These are phyloP conservation scores for Campoplex capitator DNA, from an alignment of 2,888 invertebrate species.

Conservation along the genomic window DNA sequence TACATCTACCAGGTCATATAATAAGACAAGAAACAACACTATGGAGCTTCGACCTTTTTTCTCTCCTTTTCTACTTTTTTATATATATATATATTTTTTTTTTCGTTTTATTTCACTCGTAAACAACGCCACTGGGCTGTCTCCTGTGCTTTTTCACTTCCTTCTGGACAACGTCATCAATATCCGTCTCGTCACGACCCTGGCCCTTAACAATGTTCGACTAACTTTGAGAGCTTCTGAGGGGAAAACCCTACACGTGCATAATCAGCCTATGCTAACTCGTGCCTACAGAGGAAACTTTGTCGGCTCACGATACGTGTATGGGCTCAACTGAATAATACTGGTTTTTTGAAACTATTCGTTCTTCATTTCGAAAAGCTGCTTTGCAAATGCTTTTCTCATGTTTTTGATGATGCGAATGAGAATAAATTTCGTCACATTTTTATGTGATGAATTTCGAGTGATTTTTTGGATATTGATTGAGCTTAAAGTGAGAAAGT, in stretches of 20 bases:
- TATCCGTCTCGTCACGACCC: slow-evolving; percentile 48
- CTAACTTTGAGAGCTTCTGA: slow-evolving; percentile 8
- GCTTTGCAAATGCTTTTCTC: not conserved
- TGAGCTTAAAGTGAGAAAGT: not conserved
- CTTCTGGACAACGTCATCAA: slow-evolving; percentile 47
- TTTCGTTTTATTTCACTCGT: slow-evolving; percentile 14
- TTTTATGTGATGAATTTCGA: not conserved
- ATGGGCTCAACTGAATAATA: not conserved
- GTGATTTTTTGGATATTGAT: not conserved
- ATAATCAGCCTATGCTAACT: slow-evolving; percentile 3
- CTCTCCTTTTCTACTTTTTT: slow-evolving; percentile 21
- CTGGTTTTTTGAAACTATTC: not conserved
- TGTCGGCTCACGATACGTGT: slow-evolving; percentile 3
- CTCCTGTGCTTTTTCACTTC: slow-evolving; percentile 38
- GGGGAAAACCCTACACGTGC: slow-evolving; percentile 5
- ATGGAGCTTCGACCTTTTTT: slow-evolving; percentile 37
- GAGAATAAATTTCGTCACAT: not conserved
- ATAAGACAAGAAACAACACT: slow-evolving; percentile 2
- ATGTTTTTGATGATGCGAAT: not conserved
- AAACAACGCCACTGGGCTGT: not conserved
- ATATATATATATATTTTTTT: not conserved
- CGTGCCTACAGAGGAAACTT: not conserved
- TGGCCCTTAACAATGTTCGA: slow-evolving; percentile 23
- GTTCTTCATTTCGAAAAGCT: not conserved
- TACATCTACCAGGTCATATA: slow-evolving; percentile 12